Evolutionary conservation across 2,888 invertebrate genomes (phyloP).

Genomic region (Drosophila nigricruria): DNA sequence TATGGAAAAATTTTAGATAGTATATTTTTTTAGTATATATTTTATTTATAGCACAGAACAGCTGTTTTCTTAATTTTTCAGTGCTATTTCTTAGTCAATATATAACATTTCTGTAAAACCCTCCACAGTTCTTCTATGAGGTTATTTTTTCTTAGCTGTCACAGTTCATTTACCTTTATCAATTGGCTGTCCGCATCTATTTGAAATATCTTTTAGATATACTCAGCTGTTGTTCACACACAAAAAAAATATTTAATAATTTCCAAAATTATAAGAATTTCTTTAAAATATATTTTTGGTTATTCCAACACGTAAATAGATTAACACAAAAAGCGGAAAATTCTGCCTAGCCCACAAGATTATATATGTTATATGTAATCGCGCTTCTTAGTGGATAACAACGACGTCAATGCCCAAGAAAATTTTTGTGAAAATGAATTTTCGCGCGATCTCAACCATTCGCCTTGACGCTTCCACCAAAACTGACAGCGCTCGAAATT

Average conservation of each 20-base stretch:
- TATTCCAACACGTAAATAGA: conserved; percentile 9
- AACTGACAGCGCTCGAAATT: conserved; percentile 56
- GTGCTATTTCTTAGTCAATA: not conserved
- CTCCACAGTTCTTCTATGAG: not conserved
- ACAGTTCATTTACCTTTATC: conserved; percentile 63
- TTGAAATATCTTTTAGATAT: conserved; percentile 8
- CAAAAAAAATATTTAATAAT: conserved; percentile 8
- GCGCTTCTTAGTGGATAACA: conserved; percentile 51
- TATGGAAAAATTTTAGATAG: not conserved
- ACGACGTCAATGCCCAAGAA: conserved; percentile 43
- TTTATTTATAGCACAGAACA: conserved; percentile 1
- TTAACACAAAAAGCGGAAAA: conserved; percentile 44
- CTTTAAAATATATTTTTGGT: conserved; percentile 12
- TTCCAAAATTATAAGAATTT: conserved; percentile 18
- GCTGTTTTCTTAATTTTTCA: conserved; percentile 22
- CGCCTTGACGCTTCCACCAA: conserved; percentile 75
- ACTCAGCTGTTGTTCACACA: conserved; percentile 20
- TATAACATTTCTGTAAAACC: conserved; percentile 10
- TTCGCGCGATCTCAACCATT: conserved; percentile 54
- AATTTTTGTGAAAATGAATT: conserved; percentile 9
- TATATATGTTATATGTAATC: conserved; percentile 5
- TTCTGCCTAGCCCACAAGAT: conserved; percentile 30
- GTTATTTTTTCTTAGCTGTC: not conserved
- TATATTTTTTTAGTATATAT: not conserved
- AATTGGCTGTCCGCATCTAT: conserved; percentile 24